Evolutionary conservation across 2,888 invertebrate genomes (phyloP), one percentile per base, ranked within the genome.

Genomic region (Eupithecia inturbata): DNA sequence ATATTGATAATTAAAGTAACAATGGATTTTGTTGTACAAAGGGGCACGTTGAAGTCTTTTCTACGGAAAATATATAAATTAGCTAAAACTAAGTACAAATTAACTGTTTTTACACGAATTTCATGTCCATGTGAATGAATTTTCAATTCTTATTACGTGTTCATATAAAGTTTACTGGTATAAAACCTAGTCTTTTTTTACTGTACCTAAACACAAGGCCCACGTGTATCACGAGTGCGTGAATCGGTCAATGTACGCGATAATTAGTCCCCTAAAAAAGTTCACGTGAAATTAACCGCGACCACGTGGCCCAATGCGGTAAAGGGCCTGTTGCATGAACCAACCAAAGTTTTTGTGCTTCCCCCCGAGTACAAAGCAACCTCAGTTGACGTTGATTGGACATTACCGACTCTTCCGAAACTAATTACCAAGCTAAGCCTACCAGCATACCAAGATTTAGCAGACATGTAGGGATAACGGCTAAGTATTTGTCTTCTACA

Each of bases 191-290:
- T 53, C 10, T 22, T 22, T 53, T 53, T n/a, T 45, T 7, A 45
- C 19, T 45, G n/a, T 45, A n/a, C n/a, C n/a, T n/a, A 45, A 45
- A 45, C 45, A 2, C 45, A 45, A n/a, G 10, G 10, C 22, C 9
- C 66, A 67, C 49, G 49, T 49, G 49, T 26, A 36, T 26, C 36
- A 41, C 66, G 39, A 22, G 39, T 66, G 66, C 66, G 66, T 66
- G 66, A 39, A 66, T 39, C 66, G 66, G 39, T 36, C 66, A 66
- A 39, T 39, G 66, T n/a, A 36, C 66, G 66, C 63, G 66, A 66
- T 66, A 66, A 66, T 66, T 66, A 66, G 39, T 26, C 39, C 22
- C 66, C 14, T 66, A 66, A 66, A 62, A 60, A 64, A 66, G 66
- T 22, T 66, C 66, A 66, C 39, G 66, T 39, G 39, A 41, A 66